Conservation (phyloP, 2,113 vertebrate species). For the Periophthalmus modestus region DNA sequence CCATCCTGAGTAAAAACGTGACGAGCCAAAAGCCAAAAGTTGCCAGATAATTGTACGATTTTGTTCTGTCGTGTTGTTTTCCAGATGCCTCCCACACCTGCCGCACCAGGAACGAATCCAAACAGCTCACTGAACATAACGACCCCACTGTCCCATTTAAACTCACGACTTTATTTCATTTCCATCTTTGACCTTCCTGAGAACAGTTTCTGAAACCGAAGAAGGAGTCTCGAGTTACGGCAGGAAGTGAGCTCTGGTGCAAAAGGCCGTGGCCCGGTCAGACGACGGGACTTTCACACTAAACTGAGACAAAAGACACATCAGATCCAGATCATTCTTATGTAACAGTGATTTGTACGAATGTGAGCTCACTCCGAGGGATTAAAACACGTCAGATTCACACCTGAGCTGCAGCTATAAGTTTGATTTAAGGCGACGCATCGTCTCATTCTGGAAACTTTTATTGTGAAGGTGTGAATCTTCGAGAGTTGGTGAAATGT, state of each 20-base stretch:
- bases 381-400: neutral
- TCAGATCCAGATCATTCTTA: neutral
- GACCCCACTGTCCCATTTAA: neutral
- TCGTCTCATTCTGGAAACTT: neutral
- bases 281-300: too few species aligned
- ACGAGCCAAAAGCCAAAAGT: too few species aligned
- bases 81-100: too few species aligned
- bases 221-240: neutral
- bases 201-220: neutral
- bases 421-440: neutral
- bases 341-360: neutral
- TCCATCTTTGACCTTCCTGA: neutral
- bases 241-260: neutral
- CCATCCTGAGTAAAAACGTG: too few species aligned
- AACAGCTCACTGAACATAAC: neutral
- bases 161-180: neutral
- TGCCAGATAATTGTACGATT: too few species aligned
- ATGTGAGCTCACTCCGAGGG: neutral
- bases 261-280: slow-evolving; percentile 4
- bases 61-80: too few species aligned
- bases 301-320: neutral
- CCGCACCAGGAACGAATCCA: too few species aligned
- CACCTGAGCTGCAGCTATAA: neutral
- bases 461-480: neutral
- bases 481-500: neutral